Evolutionary conservation across 2,888 invertebrate genomes (phyloP).

Genomic region (Cheilosia soror): DNA sequence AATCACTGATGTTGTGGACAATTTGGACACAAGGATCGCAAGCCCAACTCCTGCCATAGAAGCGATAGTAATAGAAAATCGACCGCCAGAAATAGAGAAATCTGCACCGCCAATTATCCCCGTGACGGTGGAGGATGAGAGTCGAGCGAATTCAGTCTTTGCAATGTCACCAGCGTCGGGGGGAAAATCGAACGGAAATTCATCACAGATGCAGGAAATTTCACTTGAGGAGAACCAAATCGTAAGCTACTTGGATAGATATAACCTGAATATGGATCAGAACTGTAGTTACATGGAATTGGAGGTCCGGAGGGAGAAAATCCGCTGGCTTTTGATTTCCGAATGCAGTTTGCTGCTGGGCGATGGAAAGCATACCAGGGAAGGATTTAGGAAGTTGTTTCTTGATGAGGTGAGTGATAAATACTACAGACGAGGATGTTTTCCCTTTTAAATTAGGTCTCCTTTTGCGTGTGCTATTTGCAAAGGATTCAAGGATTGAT

Average conservation of each 20-base stretch:
- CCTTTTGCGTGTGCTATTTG: too few species aligned
- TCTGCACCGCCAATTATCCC: constrained; percentile 39
- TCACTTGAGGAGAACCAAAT: constrained; percentile 79
- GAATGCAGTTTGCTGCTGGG: constrained; percentile 83
- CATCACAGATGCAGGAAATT: constrained; percentile 77
- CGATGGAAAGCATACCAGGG: constrained; percentile 83
- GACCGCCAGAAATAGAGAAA: constrained; percentile 11
- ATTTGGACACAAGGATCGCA: background rate
- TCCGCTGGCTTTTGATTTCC: constrained; percentile 83
- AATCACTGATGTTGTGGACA: background rate
- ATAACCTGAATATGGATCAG: constrained; percentile 83
- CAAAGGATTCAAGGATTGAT: too few species aligned
- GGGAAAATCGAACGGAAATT: constrained; percentile 16
- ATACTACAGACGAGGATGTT: background rate
- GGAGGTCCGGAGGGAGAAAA: constrained; percentile 83
- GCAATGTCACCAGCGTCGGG: constrained; percentile 39
- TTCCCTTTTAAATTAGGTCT: too few species aligned
- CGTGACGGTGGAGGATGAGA: constrained; percentile 19
- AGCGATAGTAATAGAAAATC: constrained; percentile 59
- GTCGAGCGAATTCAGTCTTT: constrained; percentile 23
- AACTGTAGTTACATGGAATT: constrained; percentile 84
- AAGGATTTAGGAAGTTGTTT: constrained; percentile 83
- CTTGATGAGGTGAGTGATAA: constrained; percentile 81
- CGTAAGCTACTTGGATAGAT: constrained; percentile 80
- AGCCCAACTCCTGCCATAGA: constrained; percentile 23